phyloP scores from a whole-genome alignment of 64 coral and sea anemone genomes.

The Montipora efflorescens region DNA sequence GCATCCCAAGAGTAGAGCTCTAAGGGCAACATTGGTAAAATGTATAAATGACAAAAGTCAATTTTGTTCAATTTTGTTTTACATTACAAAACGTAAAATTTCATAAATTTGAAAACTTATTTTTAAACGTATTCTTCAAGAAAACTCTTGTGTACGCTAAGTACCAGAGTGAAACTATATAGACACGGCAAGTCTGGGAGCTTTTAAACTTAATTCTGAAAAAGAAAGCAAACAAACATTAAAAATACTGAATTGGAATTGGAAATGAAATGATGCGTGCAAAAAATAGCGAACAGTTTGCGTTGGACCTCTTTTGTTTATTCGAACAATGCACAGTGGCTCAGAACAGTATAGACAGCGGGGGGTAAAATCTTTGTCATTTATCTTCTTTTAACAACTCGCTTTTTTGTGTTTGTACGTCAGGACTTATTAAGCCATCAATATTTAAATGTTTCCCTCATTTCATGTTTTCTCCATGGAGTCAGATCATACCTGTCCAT shows the following conservation, averaged over 20 bases:
- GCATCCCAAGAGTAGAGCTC: no score
- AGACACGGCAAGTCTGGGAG: no score
- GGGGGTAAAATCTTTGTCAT: neutral
- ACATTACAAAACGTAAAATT: no score
- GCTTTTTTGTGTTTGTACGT: neutral
- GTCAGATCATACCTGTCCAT: neutral
- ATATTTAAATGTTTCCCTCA: neutral
- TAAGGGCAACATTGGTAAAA: no score
- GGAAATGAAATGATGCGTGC: neutral
- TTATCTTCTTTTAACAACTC: neutral
- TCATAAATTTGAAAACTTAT: no score
- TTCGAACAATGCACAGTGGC: constrained; percentile 3
- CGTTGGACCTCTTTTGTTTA: constrained; percentile 7
- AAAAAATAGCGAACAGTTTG: neutral
- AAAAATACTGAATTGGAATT: no score
- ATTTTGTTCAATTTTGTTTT: no score
- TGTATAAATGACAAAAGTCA: no score
- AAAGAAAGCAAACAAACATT: neutral
- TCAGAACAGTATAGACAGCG: neutral
- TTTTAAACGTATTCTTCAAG: no score
- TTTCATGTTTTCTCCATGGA: neutral
- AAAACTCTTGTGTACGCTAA: no score
- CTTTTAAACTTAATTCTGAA: neutral
- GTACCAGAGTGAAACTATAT: no score
- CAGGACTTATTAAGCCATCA: neutral